Conservation (phyloP, 2,113 vertebrate genomes). For the Vireo altiloquus region DNA sequence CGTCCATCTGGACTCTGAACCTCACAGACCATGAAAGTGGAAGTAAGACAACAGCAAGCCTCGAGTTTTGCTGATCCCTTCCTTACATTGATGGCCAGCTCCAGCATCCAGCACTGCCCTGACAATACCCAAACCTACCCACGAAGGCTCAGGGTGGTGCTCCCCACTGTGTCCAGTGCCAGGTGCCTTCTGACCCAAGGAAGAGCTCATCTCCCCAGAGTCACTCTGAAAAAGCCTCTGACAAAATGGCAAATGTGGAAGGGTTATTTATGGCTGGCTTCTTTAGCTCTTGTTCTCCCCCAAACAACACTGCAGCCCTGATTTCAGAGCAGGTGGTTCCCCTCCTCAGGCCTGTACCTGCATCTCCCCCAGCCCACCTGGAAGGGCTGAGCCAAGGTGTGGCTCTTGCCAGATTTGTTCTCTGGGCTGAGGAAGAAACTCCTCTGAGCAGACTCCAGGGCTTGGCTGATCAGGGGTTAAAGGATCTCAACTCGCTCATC, state of each 20-base stretch:
- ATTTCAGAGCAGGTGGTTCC: background rate
- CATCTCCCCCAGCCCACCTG: rapidly evolving
- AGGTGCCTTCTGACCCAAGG: background rate
- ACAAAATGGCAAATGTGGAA: background rate
- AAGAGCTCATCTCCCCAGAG: background rate
- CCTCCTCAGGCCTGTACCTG: background rate
- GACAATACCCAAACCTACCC: background rate
- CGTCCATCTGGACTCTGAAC: background rate
- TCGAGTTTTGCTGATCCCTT: background rate
- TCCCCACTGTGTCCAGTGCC: too few species aligned
- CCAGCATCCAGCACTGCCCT: background rate
- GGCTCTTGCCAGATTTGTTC: background rate
- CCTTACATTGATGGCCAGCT: rapidly evolving
- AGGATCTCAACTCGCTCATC: background rate
- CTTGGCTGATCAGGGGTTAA: background rate
- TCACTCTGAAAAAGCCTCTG: background rate
- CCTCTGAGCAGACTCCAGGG: background rate
- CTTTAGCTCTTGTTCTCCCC: background rate
- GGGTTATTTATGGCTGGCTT: background rate
- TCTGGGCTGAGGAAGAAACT: background rate
- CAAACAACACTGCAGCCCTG: background rate
- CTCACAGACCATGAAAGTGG: background rate
- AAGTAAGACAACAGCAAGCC: background rate
- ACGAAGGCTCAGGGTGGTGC: background rate
- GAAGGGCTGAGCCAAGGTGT: background rate